These are phyloP conservation scores for Axea sp. DNA, from an alignment of 2,888 invertebrate species.

Conservation along the genomic window DNA sequence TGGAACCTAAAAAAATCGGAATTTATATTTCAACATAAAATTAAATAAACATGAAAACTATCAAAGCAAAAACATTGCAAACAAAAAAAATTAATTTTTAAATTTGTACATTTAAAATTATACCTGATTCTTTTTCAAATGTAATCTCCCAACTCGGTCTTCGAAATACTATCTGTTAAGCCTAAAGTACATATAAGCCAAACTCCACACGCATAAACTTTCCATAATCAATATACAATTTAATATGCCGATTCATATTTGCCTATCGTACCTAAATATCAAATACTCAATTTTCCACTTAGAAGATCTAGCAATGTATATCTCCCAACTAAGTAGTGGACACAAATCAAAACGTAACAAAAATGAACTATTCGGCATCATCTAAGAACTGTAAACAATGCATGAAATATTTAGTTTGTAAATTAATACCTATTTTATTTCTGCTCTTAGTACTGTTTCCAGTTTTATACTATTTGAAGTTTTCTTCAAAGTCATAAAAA, in stretches of 20 bases:
- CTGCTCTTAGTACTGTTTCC: background rate
- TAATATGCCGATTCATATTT: constrained; percentile 18
- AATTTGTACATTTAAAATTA: no score
- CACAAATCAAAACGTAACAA: constrained; percentile 1
- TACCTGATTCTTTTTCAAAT: no score
- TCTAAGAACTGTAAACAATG: constrained; percentile 10
- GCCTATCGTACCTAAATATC: constrained; percentile 11
- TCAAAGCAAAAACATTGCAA: no score
- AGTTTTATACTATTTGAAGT: no score
- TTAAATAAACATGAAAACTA: no score
- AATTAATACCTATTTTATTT: constrained; percentile 26
- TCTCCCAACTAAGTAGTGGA: constrained; percentile 1
- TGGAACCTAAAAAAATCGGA: no score
- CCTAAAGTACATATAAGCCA: background rate
- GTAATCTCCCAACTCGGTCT: no score
- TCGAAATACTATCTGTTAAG: no score
- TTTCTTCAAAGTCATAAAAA: no score
- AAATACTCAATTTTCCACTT: constrained; percentile 27
- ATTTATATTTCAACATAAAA: no score
- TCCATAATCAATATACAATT: constrained; percentile 26
- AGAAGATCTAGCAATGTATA: constrained; percentile 6
- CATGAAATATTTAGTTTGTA: constrained; percentile 36
- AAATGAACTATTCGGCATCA: constrained; percentile 30
- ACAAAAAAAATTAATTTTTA: no score
- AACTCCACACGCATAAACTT: background rate